These are phyloP conservation scores for Chitala chitala DNA, from an alignment of 2,113 vertebrate genomes.

Conservation along the genomic window DNA sequence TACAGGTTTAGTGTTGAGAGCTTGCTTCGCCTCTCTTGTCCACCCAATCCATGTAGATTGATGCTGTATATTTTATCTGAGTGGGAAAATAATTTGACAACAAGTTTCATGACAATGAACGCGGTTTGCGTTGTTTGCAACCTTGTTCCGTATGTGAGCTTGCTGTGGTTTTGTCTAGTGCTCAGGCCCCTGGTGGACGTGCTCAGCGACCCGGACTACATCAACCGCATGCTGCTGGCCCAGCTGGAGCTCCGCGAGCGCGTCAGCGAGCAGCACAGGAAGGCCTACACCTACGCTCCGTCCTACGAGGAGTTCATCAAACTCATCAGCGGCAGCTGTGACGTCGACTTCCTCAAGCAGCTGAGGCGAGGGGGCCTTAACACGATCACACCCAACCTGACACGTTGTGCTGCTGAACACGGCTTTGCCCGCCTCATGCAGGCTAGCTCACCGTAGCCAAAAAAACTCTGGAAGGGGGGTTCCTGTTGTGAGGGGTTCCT, in stretches of 20 bases:
- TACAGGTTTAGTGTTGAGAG: no score
- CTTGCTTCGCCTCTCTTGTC: no score
- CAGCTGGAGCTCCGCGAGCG: constrained; percentile 92
- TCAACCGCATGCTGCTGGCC: constrained; percentile 87
- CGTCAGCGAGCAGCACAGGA: constrained; percentile 88
- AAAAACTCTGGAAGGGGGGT: no score
- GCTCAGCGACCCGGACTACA: constrained; percentile 92
- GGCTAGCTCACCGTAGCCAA: background rate
- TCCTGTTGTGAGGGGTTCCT: no score
- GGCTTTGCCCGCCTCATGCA: background rate
- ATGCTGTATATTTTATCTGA: no score
- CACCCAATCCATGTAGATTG: no score
- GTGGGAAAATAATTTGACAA: no score
- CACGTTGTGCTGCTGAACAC: background rate
- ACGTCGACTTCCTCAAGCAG: constrained; percentile 93
- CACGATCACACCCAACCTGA: no score
- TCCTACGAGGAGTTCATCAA: constrained; percentile 99
- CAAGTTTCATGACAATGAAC: no score
- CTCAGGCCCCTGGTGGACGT: constrained; percentile 88
- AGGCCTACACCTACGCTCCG: constrained; percentile 93
- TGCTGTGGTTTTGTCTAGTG: constrained; percentile 55
- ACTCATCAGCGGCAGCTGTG: constrained; percentile 86
- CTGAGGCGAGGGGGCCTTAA: constrained; percentile 73
- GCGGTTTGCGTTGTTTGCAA: no score
- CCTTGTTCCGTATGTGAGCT: background rate